phyloP scores from a whole-genome alignment of 2,113 vertebrate species.

The Ariopsis seemanni region DNA sequence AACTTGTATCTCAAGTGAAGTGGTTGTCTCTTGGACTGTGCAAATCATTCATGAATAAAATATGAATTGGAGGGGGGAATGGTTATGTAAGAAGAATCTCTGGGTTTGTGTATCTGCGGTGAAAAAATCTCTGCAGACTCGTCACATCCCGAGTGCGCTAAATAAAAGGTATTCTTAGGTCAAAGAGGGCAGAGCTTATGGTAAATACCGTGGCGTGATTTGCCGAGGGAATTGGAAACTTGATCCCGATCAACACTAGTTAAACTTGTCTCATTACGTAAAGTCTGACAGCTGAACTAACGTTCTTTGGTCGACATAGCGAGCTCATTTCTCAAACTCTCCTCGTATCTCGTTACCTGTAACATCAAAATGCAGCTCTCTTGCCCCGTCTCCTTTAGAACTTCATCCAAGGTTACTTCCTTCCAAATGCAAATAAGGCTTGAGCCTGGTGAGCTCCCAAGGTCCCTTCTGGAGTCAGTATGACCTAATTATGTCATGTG shows the following conservation, averaged over 20 bases:
- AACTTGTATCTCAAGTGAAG: background rate
- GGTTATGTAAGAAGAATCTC: conserved; percentile 17
- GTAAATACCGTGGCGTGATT: background rate
- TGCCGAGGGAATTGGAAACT: background rate
- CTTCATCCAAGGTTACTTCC: background rate
- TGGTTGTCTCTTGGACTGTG: background rate
- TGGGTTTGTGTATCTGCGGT: background rate
- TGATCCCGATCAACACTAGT: background rate
- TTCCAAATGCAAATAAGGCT: background rate
- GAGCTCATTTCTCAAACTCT: background rate
- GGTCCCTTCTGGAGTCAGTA: background rate
- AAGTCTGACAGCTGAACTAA: background rate
- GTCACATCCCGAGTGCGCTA: background rate
- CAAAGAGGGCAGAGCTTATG: background rate
- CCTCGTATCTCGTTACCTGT: background rate
- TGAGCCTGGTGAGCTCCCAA: background rate
- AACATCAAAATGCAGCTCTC: background rate
- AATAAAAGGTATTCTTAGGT: background rate
- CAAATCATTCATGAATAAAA: conserved; percentile 34
- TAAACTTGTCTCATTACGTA: background rate
- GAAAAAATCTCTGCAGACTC: background rate
- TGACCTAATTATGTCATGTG: background rate
- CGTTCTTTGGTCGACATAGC: too few relatives aligned
- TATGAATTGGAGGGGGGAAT: background rate
- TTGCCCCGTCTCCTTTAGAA: background rate